Evolutionary conservation across 2,888 invertebrate genomes (phyloP).

Genomic region (Biston betularia): DNA sequence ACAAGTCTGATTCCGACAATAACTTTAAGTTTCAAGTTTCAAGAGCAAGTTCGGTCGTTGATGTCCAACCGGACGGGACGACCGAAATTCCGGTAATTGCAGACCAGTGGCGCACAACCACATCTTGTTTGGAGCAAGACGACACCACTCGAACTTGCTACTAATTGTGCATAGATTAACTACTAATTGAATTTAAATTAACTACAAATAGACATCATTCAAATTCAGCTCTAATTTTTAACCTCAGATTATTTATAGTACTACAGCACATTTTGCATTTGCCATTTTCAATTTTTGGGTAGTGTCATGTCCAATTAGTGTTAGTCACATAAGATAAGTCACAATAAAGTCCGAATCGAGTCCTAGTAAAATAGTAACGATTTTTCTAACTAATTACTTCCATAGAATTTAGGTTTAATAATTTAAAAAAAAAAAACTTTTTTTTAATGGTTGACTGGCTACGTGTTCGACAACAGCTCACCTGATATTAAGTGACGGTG

Average conservation of each 20-base stretch:
- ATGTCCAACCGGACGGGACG: conserved; percentile 47
- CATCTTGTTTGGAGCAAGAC: conserved; percentile 36
- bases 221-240: neutral
- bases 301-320: no score
- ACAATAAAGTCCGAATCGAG: no score
- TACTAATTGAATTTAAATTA: neutral
- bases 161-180: conserved; percentile 28
- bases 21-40: conserved; percentile 43
- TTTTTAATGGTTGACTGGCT: no score
- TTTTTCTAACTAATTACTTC: neutral
- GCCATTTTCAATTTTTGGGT: no score
- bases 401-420: neutral
- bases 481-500: no score
- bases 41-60: conserved; percentile 43
- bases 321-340: no score
- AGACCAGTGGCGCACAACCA: conserved; percentile 32
- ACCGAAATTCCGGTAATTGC: conserved; percentile 44
- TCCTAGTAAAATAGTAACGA: no score
- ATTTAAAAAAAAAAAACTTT: no score
- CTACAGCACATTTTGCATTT: no score
- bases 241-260: no score
- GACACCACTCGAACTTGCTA: conserved; percentile 30
- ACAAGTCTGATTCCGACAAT: conserved; percentile 40
- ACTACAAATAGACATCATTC: neutral
- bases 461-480: no score